Conservation (phyloP, 1,140 invertebrate species). For the Phenacoccus solenopsis region DNA sequence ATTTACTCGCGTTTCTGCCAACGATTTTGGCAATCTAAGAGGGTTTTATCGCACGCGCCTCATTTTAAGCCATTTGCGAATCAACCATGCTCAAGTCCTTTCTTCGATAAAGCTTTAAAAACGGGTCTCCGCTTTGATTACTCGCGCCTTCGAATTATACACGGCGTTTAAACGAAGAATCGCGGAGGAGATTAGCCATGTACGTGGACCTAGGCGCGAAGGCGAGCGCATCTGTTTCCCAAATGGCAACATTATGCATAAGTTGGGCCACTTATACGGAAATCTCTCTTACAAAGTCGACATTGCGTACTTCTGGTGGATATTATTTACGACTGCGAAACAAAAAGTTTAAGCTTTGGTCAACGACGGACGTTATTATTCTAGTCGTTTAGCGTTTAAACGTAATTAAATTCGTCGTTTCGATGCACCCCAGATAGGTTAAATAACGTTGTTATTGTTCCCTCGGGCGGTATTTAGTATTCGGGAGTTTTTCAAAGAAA, state of each 20-base stretch:
- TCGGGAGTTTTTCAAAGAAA: too few species aligned
- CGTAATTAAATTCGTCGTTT: background rate
- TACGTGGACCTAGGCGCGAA: too few species aligned
- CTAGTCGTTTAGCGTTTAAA: background rate
- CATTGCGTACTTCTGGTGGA: background rate
- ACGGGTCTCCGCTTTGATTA: background rate
- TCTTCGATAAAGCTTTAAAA: background rate
- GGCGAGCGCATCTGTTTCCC: background rate
- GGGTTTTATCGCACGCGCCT: background rate
- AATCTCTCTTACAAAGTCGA: background rate
- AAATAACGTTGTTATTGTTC: background rate
- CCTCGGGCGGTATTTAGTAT: background rate
- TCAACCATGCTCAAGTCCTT: background rate
- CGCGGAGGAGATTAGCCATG: background rate
- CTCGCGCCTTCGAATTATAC: background rate
- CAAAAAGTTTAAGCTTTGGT: background rate
- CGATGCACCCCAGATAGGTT: background rate
- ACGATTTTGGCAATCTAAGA: too few species aligned
- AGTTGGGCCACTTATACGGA: background rate
- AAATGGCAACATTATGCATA: constrained; percentile 2
- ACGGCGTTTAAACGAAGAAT: too few species aligned
- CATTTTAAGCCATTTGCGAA: background rate
- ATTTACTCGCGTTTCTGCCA: too few species aligned
- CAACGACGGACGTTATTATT: background rate
- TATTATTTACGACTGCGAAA: background rate